These are phyloP conservation scores for Drosophila novamexicana DNA, from an alignment of 1,140 invertebrate genomes.

Conservation along the genomic window DNA sequence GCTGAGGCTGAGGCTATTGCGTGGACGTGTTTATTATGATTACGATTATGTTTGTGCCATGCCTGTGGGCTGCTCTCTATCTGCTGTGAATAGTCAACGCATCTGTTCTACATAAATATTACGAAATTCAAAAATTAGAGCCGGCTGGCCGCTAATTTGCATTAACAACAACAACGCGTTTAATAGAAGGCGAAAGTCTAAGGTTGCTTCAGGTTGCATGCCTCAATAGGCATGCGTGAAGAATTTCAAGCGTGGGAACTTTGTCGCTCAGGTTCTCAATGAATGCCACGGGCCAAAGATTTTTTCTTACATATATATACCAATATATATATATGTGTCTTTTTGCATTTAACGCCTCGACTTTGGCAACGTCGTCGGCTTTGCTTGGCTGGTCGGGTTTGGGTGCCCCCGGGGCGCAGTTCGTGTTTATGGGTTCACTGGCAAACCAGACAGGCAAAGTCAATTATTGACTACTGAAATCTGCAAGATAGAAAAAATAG, in stretches of 20 bases:
- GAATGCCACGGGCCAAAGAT: constrained; percentile 39
- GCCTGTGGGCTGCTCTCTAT: constrained; percentile 38
- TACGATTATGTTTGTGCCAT: constrained; percentile 63
- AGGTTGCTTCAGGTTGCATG: constrained; percentile 39
- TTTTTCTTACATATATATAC: no score
- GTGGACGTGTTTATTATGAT: constrained; percentile 78
- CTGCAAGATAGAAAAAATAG: constrained; percentile 48
- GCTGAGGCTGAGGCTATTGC: constrained; percentile 26
- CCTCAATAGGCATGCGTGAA: constrained; percentile 59
- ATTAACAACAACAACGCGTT: constrained; percentile 23
- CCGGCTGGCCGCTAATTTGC: constrained; percentile 55
- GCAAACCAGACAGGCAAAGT: constrained; percentile 76
- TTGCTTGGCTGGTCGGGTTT: constrained; percentile 34
- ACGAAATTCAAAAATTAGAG: constrained; percentile 48
- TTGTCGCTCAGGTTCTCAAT: constrained; percentile 43
- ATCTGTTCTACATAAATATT: constrained; percentile 72
- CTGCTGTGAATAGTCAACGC: constrained; percentile 43
- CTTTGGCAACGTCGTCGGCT: constrained; percentile 18
- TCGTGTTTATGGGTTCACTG: constrained; percentile 70
- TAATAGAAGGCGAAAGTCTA: constrained; percentile 59
- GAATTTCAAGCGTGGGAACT: constrained; percentile 73
- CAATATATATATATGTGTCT: background rate
- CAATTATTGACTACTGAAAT: constrained; percentile 81
- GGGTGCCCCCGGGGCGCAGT: constrained; percentile 56
- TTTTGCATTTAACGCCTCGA: constrained; percentile 50